Evolutionary conservation across 2,888 invertebrate species (phyloP).

Genomic region (Cancer borealis): DNA sequence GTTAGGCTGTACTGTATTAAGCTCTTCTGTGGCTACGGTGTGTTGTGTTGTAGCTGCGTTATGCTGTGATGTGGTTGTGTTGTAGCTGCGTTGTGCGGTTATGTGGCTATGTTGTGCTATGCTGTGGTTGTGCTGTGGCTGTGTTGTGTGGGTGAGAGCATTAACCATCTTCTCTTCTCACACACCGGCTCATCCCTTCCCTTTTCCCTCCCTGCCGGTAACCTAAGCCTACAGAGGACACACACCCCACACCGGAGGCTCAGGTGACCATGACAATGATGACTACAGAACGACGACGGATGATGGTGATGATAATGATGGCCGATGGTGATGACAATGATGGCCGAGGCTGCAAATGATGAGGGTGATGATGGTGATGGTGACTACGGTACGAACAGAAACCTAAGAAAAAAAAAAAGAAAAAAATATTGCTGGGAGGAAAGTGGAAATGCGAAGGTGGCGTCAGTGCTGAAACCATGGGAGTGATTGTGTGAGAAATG

Average conservation of each 20-base stretch:
- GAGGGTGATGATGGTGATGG: constrained; percentile 20
- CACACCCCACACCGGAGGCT: background rate
- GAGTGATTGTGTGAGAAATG: background rate
- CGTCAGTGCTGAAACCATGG: background rate
- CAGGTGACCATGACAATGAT: background rate
- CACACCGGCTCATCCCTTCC: background rate
- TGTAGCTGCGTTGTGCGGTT: too few species aligned
- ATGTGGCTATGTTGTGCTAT: too few species aligned
- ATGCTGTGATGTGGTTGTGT: too few species aligned
- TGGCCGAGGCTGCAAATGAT: background rate
- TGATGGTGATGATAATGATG: background rate
- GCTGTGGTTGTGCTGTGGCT: too few species aligned
- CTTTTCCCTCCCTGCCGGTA: background rate
- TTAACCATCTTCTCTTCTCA: background rate
- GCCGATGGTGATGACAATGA: background rate
- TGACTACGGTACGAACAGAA: background rate
- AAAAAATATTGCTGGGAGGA: background rate
- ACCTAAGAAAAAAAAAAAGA: background rate
- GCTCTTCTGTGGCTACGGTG: too few species aligned
- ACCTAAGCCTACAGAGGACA: constrained; percentile 1
- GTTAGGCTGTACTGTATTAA: too few species aligned
- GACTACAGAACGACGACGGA: background rate
- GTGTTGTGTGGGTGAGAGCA: background rate
- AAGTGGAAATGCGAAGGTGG: background rate
- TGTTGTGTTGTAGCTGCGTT: too few species aligned